phyloP scores from a whole-genome alignment of 1,140 invertebrate genomes.

The Drosophila yakuba region DNA sequence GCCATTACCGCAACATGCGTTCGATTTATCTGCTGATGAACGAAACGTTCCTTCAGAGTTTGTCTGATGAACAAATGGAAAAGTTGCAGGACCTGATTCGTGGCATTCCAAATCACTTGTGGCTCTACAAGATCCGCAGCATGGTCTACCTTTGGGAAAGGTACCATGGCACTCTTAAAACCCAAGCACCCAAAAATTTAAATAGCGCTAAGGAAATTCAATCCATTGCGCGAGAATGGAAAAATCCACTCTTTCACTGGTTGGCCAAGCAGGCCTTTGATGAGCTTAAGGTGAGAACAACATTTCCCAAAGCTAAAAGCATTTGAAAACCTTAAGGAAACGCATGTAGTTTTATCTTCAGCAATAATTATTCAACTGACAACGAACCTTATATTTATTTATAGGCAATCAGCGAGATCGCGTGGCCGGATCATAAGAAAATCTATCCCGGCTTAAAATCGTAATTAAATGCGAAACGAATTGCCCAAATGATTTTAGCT shows the following conservation, averaged over 20 bases:
- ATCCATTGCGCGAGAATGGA: conserved; percentile 20
- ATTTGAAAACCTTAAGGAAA: not conserved
- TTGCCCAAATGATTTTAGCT: not conserved
- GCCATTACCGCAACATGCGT: conserved; percentile 12
- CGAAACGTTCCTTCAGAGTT: conserved; percentile 37
- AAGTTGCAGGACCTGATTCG: conserved; percentile 57
- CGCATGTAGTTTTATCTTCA: too few relatives aligned
- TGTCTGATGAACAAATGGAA: conserved; percentile 9
- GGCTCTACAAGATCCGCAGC: conserved; percentile 56
- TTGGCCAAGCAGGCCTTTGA: conserved; percentile 61
- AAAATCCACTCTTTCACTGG: conserved; percentile 62
- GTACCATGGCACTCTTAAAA: conserved; percentile 13
- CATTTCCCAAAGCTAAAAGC: not conserved
- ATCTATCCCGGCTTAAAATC: conserved; percentile 18
- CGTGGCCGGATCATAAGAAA: conserved; percentile 39
- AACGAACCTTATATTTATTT: conserved; percentile 12
- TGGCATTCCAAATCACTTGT: conserved; percentile 48
- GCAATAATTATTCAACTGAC: conserved; percentile 49
- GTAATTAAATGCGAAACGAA: not conserved
- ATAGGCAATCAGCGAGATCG: conserved; percentile 51
- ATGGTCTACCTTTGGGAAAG: conserved; percentile 55
- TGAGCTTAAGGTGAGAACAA: conserved; percentile 52
- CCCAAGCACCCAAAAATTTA: not conserved
- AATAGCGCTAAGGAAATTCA: not conserved
- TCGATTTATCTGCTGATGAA: conserved; percentile 52